These are phyloP conservation scores for Bombus breviceps DNA, from an alignment of 1,140 invertebrate genomes.

Conservation along the genomic window DNA sequence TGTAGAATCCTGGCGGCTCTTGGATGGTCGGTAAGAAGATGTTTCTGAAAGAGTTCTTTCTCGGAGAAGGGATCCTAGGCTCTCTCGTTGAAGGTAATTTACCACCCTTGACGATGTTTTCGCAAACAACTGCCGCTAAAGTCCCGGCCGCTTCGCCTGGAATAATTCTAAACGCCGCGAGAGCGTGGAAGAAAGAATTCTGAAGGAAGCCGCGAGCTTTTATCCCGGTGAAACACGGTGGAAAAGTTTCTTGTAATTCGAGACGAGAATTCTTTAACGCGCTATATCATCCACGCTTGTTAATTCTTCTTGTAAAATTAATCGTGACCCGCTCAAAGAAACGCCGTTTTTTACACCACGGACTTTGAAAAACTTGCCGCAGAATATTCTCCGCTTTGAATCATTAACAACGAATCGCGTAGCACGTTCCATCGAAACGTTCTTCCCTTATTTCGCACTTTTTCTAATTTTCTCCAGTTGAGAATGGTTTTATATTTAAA, in stretches of 20 bases:
- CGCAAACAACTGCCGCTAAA: slow-evolving; percentile 16
- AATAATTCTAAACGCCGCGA: slow-evolving; percentile 24
- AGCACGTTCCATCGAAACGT: too few relatives aligned
- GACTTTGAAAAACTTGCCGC: too few relatives aligned
- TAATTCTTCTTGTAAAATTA: slow-evolving; percentile 2
- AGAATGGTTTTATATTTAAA: too few relatives aligned
- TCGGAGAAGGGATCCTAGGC: neutral
- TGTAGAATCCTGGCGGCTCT: neutral
- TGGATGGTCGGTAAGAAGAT: neutral
- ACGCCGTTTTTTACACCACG: too few relatives aligned
- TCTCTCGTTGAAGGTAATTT: slow-evolving; percentile 21
- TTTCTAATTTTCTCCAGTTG: too few relatives aligned
- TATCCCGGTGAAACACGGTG: slow-evolving; percentile 9
- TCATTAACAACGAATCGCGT: too few relatives aligned
- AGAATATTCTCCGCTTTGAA: too few relatives aligned
- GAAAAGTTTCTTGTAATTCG: slow-evolving; percentile 14
- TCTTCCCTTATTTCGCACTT: too few relatives aligned
- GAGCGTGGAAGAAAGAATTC: slow-evolving; percentile 14
- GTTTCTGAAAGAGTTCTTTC: neutral
- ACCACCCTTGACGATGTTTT: slow-evolving; percentile 28
- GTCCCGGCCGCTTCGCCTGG: slow-evolving; percentile 5
- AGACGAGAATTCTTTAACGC: neutral
- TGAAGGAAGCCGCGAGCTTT: slow-evolving; percentile 22
- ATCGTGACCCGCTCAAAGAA: neutral
- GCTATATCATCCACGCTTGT: neutral